Conservation (phyloP, 2,797 vertebrate species). For the Enteromius trimaculatus region DNA sequence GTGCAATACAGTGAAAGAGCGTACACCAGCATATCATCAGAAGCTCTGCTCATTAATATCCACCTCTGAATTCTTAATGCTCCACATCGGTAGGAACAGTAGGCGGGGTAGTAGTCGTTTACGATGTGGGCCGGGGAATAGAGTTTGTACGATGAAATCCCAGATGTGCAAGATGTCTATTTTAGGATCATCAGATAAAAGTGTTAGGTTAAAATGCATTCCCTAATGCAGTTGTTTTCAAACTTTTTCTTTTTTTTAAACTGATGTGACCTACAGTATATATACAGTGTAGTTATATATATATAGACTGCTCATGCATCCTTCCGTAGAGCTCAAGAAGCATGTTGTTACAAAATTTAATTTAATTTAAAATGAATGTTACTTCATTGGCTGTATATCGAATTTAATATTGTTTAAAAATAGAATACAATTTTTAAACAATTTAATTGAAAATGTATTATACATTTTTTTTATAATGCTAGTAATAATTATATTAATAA, state of each 20-base stretch:
- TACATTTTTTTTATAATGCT: neutral
- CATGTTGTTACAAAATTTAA: no score
- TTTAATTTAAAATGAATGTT: no score
- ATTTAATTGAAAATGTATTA: neutral
- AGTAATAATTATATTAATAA: neutral
- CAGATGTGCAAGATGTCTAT: neutral
- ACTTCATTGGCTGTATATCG: no score
- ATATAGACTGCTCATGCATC: no score
- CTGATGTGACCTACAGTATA: no score
- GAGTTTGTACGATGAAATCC: neutral
- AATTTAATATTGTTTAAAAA: no score
- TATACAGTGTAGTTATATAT: no score
- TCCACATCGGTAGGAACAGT: neutral
- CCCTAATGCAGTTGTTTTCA: neutral
- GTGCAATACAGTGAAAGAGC: constrained; percentile 24
- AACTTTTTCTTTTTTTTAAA: no score
- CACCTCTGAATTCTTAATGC: constrained; percentile 31
- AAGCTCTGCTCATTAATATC: constrained; percentile 32
- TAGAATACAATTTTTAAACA: no score
- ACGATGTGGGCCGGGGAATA: neutral
- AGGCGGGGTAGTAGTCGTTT: neutral
- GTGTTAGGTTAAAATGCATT: neutral
- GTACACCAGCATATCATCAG: constrained; percentile 1
- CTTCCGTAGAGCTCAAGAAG: no score
- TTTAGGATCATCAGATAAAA: neutral